Evolutionary conservation across 2,888 invertebrate genomes (phyloP).

Genomic region (Drosophila helvetica): DNA sequence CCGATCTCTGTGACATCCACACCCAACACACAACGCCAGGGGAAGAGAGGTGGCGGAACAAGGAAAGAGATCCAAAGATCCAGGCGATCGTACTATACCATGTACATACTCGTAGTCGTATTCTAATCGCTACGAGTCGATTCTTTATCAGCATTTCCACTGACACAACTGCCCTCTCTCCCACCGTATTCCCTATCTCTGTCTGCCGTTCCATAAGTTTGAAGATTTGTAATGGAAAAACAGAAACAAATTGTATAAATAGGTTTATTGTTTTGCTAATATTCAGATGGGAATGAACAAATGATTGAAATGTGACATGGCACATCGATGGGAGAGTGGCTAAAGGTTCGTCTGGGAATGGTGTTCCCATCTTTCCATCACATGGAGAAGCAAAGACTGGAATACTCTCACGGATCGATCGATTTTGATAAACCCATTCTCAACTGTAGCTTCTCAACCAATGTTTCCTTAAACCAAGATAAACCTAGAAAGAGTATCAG

Average conservation of each 20-base stretch:
- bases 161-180: slow-evolving; percentile 31
- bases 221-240: not conserved
- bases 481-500: too few species aligned
- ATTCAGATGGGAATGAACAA: not conserved
- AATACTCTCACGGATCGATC: too few species aligned
- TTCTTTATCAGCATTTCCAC: slow-evolving; percentile 36
- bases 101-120: not conserved
- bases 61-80: slow-evolving; percentile 6
- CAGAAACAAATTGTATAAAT: not conserved
- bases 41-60: slow-evolving; percentile 5
- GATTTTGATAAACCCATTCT: too few species aligned
- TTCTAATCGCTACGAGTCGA: slow-evolving; percentile 32
- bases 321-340: not conserved
- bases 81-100: not conserved
- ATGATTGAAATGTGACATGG: not conserved
- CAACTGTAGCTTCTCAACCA: too few species aligned
- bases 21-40: slow-evolving; percentile 35
- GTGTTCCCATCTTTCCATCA: too few species aligned
- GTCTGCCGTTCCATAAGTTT: not conserved
- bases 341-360: too few species aligned
- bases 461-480: too few species aligned
- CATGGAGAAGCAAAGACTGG: too few species aligned
- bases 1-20: slow-evolving; percentile 47
- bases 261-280: not conserved
- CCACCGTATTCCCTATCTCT: not conserved